Conservation (phyloP, 2,113 vertebrate species). For the Macrotus californicus region DNA sequence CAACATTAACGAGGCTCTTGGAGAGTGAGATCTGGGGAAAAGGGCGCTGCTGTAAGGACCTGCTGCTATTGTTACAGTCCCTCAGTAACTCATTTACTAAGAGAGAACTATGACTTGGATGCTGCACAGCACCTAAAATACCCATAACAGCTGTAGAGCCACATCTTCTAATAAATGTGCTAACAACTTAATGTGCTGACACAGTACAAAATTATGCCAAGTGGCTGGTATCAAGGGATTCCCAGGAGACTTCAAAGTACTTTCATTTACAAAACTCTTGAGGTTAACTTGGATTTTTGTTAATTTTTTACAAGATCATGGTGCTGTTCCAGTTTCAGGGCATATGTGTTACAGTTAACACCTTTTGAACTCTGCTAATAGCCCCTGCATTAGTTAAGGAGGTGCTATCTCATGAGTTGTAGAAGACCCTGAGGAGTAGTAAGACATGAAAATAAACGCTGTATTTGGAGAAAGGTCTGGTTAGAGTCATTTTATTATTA, state of each 20-base stretch:
- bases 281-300: background rate
- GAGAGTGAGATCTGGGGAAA: background rate
- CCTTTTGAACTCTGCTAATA: background rate
- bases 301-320: background rate
- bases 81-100: slow-evolving; percentile 25
- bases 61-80: background rate
- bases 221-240: background rate
- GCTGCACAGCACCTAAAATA: slow-evolving; percentile 21
- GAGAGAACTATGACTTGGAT: slow-evolving; percentile 15
- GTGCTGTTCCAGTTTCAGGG: background rate
- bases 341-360: background rate
- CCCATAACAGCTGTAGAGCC: background rate
- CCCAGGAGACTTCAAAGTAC: background rate
- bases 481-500: background rate
- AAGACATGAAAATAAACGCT: background rate
- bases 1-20: background rate
- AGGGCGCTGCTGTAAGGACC: background rate
- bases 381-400: background rate
- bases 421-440: background rate
- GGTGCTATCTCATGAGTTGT: background rate
- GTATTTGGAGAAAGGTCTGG: background rate
- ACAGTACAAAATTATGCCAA: slow-evolving; percentile 11
- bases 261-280: slow-evolving; percentile 23
- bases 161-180: slow-evolving; percentile 32
- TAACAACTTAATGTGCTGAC: slow-evolving; percentile 30